Evolutionary conservation across 64 coral and sea anemone genomes (phyloP), one percentile per base, ranked within the genome.

Genomic region (Montipora sp.): DNA sequence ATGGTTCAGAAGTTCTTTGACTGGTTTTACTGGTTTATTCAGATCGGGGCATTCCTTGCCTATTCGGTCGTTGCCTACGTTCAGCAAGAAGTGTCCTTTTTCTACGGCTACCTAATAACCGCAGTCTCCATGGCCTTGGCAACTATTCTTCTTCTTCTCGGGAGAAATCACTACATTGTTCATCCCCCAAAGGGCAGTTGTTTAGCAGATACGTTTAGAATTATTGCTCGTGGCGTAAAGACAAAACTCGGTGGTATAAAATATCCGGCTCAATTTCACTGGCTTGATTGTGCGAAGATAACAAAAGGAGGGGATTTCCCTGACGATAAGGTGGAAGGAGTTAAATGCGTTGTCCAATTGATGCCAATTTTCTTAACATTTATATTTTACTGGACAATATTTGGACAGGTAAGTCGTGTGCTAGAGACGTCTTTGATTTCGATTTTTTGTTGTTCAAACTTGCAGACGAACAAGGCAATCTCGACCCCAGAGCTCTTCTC

Each of bases 21-120:
- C 76, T 88, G 84, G 90, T 92, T 92, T 77, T 95, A 95, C 77
- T 95, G 89, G 94, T 92, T 95, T 69, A 92, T 95, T 18, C 81
- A 95, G 75, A 63, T 95, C 45, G 94, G 94, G 1, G 18, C 23
- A 0, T 13, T 95, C 16, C n/a, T 95, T 50, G 74, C 94, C 2
- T 95, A 61, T 23, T 83, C 94, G 0, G 14, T 74, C 20, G 85
- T 95, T 5, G 94, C 87, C 12, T 95, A 89, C 45, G 84, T 92
- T 7, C 89, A 95, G 67, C 89, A 95, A 75, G 50, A 87, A 20
- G 45, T 69, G 14, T 78, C 88, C 0, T 96, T 96, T 84, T 96
- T 92, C 45, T 92, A 84, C 14, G 94, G 94, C 19, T 96, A 87
- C 27, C 73, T 81, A 19, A 80, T 96, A 65, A 87, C 81, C n/a